Evolutionary conservation across 2,113 vertebrate genomes (phyloP).

Genomic region (Clarias gariepinus): DNA sequence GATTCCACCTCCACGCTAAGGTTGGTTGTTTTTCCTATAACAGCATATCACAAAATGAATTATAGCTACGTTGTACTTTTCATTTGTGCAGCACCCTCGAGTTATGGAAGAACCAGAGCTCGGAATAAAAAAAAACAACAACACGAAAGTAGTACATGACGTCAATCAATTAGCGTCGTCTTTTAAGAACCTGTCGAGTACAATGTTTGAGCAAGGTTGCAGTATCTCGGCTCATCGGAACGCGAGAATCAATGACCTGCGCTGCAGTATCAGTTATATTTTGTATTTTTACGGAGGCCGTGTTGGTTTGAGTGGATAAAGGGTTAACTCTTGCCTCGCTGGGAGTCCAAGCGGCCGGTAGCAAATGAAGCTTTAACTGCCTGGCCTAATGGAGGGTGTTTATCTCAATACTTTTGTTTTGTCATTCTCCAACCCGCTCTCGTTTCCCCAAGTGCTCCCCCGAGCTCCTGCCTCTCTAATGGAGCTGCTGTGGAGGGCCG

Average conservation of each 20-base stretch:
- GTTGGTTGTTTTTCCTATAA: background rate
- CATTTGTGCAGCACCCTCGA: too few relatives aligned
- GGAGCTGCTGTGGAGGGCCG: constrained; percentile 65
- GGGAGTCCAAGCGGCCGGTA: constrained; percentile 77
- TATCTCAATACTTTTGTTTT: constrained; percentile 84
- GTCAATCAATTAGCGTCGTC: background rate
- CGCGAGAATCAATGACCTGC: background rate
- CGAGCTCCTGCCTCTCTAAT: constrained; percentile 75
- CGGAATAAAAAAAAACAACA: too few relatives aligned
- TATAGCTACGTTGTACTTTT: too few relatives aligned
- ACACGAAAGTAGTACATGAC: too few relatives aligned
- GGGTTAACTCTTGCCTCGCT: constrained; percentile 71
- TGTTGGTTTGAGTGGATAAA: constrained; percentile 26
- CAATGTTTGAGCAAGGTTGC: background rate
- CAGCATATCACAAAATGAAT: background rate
- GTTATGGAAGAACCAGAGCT: too few relatives aligned
- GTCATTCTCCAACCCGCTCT: constrained; percentile 76
- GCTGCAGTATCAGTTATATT: background rate
- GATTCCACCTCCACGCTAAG: background rate
- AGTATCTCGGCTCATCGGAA: background rate
- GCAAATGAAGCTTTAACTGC: constrained; percentile 82
- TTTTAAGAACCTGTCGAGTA: background rate
- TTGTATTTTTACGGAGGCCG: constrained; percentile 46
- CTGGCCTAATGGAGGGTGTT: constrained; percentile 81
- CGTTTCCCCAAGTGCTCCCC: constrained; percentile 81